These are phyloP conservation scores for Sclerodermus sp. DNA, from an alignment of 2,888 invertebrate genomes.

Conservation along the genomic window DNA sequence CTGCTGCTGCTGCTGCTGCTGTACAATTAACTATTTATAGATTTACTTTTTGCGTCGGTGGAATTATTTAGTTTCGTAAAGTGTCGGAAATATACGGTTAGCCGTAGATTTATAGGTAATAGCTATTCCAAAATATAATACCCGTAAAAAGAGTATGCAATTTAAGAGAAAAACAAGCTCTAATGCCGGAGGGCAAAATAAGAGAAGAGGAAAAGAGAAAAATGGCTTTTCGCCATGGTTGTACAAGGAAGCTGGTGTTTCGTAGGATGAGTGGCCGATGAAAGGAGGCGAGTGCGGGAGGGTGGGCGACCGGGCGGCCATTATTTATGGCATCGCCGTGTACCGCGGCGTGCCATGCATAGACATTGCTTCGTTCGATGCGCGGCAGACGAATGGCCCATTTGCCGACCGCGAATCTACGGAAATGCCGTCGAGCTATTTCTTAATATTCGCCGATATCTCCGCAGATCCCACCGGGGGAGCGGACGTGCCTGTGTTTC, in stretches of 20 bases:
- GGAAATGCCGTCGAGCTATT: constrained; percentile 50
- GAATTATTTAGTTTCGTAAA: too few relatives aligned
- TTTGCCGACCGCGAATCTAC: constrained; percentile 46
- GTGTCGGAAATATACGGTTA: too few relatives aligned
- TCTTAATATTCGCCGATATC: constrained; percentile 53
- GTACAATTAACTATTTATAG: too few relatives aligned
- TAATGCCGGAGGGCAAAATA: constrained; percentile 12
- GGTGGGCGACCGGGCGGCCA: constrained; percentile 29
- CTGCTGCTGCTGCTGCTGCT: too few relatives aligned
- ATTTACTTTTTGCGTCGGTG: too few relatives aligned
- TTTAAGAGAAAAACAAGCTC: constrained; percentile 3
- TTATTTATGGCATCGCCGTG: constrained; percentile 51
- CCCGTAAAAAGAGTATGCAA: background rate
- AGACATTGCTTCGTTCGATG: constrained; percentile 51
- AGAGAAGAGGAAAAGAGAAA: constrained; percentile 3
- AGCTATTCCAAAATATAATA: too few relatives aligned
- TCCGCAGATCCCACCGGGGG: constrained; percentile 26
- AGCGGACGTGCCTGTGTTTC: constrained; percentile 35
- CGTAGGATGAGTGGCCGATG: constrained; percentile 1
- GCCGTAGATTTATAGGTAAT: too few relatives aligned
- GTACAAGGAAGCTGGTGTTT: background rate
- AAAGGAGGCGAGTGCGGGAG: constrained; percentile 12
- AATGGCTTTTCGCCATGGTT: too few relatives aligned
- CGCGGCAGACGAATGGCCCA: constrained; percentile 47
- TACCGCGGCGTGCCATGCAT: constrained; percentile 53